A percentile compares a stretch with the other conserved stretches of the same genome.
Conservation (phyloP, 2,113 vertebrate genomes). For the Chitala chitala region DNA sequence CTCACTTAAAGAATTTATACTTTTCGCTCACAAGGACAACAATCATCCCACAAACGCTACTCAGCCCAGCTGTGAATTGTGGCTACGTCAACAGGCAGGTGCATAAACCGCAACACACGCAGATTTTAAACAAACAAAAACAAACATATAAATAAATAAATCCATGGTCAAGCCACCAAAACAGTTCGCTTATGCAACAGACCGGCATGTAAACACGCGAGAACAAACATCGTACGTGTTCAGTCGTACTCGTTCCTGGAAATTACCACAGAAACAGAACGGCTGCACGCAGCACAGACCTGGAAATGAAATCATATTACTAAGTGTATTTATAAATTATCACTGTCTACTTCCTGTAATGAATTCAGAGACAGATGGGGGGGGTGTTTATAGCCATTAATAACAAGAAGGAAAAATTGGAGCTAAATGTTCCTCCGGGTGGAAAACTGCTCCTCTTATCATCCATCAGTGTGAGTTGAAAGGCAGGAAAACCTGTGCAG, state of each 20-base stretch:
- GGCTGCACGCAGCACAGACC: conserved; percentile 44
- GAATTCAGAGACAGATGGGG: conserved; percentile 47
- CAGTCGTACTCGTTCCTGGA: conserved; percentile 44
- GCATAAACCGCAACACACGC: too few species aligned
- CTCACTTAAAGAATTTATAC: too few species aligned
- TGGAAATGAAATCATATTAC: conserved; percentile 51
- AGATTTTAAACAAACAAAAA: too few species aligned
- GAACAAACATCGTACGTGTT: conserved; percentile 54
- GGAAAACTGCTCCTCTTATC: conserved; percentile 37
- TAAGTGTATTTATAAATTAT: conserved; percentile 62
- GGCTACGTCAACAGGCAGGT: too few species aligned
- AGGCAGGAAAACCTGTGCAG: conserved; percentile 36
- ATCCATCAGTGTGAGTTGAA: conserved; percentile 60
- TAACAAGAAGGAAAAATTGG: conserved; percentile 44
- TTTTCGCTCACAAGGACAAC: too few species aligned
- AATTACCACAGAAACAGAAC: conserved; percentile 54
- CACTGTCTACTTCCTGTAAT: conserved; percentile 57
- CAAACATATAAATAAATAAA: background rate
- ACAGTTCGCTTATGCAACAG: conserved; percentile 39
- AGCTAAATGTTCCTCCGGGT: conserved; percentile 58
- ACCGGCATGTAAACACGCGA: conserved; percentile 28
- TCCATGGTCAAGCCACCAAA: conserved; percentile 38
- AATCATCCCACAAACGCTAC: too few species aligned
- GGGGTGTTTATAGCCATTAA: conserved; percentile 58
- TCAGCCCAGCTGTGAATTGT: too few species aligned